Evolutionary conservation across 1,140 invertebrate genomes (phyloP).

Genomic region (Sycophila sp.): DNA sequence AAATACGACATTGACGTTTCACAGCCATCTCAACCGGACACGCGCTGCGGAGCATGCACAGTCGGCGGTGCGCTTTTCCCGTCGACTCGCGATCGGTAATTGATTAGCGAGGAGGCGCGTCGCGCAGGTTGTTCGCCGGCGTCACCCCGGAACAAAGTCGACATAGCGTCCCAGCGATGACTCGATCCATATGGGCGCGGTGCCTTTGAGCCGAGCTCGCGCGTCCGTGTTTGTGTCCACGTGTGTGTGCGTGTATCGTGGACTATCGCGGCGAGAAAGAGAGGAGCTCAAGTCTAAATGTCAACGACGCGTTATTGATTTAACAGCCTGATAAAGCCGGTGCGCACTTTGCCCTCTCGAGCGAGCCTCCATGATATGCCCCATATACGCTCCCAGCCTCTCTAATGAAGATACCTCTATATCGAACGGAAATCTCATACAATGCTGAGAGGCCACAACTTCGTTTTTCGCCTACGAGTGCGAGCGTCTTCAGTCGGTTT

Average conservation of each 20-base stretch:
- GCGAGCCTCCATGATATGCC: background rate
- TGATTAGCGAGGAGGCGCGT: background rate
- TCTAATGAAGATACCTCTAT: background rate
- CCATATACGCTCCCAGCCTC: background rate
- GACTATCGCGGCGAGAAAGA: too few species aligned
- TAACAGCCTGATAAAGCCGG: slow-evolving; percentile 8
- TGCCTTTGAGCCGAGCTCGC: background rate
- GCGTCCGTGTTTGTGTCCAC: background rate
- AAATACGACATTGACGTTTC: too few species aligned
- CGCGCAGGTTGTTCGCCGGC: too few species aligned
- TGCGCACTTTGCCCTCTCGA: background rate
- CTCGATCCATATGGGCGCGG: background rate
- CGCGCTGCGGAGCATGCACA: background rate
- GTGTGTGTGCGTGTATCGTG: background rate
- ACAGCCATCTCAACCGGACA: too few species aligned
- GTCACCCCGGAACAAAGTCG: background rate
- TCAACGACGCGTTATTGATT: slow-evolving; percentile 8
- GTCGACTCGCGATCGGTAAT: background rate
- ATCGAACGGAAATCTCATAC: background rate
- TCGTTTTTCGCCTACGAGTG: too few species aligned
- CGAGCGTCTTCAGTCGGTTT: too few species aligned
- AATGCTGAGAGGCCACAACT: too few species aligned
- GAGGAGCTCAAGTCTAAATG: background rate
- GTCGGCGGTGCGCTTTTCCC: background rate
- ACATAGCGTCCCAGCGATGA: background rate